Percentiles rank a stretch among this genome's conserved stretches.
Conservation (phyloP, 2,113 vertebrate genomes). For the Rhynchopsitta pachyrhyncha region DNA sequence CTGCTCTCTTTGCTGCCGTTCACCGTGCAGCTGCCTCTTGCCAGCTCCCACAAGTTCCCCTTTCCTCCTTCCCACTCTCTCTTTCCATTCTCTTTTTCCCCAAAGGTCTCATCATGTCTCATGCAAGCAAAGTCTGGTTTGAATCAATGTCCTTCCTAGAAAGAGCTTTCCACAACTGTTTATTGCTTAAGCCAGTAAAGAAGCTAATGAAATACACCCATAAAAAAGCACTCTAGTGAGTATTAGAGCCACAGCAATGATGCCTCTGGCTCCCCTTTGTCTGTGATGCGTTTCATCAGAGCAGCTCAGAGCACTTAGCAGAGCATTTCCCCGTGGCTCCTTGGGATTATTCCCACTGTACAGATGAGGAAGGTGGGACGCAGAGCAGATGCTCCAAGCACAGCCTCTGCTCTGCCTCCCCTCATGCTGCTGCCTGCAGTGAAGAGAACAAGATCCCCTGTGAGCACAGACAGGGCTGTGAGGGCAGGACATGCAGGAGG, state of each 20-base stretch:
- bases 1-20: neutral
- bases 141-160: neutral
- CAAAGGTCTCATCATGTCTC: neutral
- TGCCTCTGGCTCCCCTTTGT: neutral
- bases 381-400: neutral
- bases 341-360: neutral
- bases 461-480: neutral
- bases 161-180: neutral
- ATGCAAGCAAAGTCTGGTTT: neutral
- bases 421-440: rapidly evolving
- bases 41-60: neutral
- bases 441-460: neutral
- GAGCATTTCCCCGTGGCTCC: rapidly evolving
- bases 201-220: neutral
- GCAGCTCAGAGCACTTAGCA: neutral
- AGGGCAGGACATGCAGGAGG: neutral
- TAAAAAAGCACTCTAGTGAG: neutral
- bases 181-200: neutral
- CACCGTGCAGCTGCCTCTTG: neutral
- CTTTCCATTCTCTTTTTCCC: neutral
- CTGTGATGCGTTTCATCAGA: rapidly evolving
- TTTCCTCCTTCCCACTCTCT: neutral
- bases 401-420: neutral
- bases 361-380: rapidly evolving
- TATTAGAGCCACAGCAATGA: neutral